Base-by-base conservation (phyloP, 2,113 vertebrate species). In the Gnathonemus echidnorhynchus region DNA sequence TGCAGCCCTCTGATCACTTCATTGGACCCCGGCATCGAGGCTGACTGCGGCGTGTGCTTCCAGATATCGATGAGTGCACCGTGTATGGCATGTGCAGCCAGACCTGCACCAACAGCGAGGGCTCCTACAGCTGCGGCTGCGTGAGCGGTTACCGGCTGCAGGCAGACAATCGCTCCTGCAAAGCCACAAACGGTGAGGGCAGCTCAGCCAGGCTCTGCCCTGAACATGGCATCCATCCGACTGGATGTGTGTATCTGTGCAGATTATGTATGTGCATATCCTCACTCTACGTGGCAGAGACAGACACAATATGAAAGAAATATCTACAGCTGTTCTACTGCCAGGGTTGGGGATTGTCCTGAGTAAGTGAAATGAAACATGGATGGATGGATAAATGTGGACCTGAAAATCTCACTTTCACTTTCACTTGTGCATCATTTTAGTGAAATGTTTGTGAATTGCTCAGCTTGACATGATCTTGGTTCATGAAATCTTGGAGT, bases 161-260 rank as follows among this genome's bases (percentile, higher is more conserved):
- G 93, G 98, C 98, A 0, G 98, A 99, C 92, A 98, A 98, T 94
- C 97, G 97, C 52, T 99, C 98, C 90, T 99, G 98, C 96, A 99
- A 99, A 93, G 98, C 98, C 88, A 99, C 99, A 94, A 99, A 99
- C 0, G 98, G 98, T 98, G 93, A 91, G 91, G n/a, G 27, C 62
- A 70, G 1, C 62, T 70, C n/a, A 31, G 62, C 62, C n/a, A 1
- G 62, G n/a, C 62, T 70, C n/a, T 13, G 9, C 9, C 31, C 62
- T 13, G 62, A 70, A 27, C 62, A 66, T 27, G 62, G n/a, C 27
- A 70, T 31, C 58, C 62, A 70, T 70, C 62, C 10, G 27, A 31
- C n/a, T 0, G 27, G n/a, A 15, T 70, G 10, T 13, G 27, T 70
- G 62, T 70, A 10, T 66, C 62, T 66, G n/a, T 66, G 9, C 62